Conservation (phyloP, 2,888 invertebrate genomes). For the Andrena trimmerana region DNA sequence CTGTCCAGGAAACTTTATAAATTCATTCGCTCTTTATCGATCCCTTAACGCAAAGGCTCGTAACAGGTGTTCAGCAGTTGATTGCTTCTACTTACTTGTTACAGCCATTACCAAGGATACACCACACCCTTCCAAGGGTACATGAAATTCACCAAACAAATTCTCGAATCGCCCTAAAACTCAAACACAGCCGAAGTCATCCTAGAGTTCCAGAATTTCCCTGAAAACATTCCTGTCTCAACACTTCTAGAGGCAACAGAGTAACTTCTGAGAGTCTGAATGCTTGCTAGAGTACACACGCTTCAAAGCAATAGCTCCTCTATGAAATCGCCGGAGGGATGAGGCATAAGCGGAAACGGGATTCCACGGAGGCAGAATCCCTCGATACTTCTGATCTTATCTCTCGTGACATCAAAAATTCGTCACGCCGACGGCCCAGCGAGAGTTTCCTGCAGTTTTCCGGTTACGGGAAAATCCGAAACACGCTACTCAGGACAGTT, state of each 20-base stretch:
- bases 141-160: no score
- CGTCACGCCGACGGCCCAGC: not conserved
- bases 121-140: no score
- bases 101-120: no score
- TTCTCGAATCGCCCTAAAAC: no score
- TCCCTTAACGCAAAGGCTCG: not conserved
- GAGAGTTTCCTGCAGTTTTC: not conserved
- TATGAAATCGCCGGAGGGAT: not conserved
- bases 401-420: constrained; percentile 6
- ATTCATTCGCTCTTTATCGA: constrained; percentile 2
- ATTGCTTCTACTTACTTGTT: no score
- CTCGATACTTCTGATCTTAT: not conserved
- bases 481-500: constrained; percentile 67
- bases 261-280: no score
- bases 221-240: no score
- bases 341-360: not conserved
- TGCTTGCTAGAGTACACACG: no score
- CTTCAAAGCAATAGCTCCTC: not conserved
- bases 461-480: constrained; percentile 60
- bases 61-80: not conserved
- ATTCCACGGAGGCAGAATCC: not conserved
- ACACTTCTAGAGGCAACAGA: no score
- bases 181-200: no score
- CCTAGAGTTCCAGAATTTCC: no score
- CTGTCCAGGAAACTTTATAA: not conserved